Base-by-base conservation (phyloP, 2,888 invertebrate species). In the Drosophila picticornis region DNA sequence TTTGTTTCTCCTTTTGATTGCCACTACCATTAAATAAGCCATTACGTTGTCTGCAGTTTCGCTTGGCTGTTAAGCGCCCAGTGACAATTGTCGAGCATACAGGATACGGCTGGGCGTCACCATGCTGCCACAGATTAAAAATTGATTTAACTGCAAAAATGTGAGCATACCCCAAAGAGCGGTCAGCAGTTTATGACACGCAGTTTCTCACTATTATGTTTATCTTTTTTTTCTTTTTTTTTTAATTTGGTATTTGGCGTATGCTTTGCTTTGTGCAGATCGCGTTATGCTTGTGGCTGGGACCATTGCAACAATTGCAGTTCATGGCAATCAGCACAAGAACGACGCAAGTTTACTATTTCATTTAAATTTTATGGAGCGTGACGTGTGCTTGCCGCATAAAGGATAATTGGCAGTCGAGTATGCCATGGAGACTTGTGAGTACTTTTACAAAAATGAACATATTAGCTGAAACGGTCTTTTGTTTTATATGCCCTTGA, bases 301-400 rank as follows among this genome's bases (percentile, higher is more conserved):
- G 55, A 65, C 60, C 64, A 72, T 40, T 73, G 81, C 77, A 74
- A 60, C 84, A 85, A 82, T 77, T 90, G 90, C 90, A 85, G 88
- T 85, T 85, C 86, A 88, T 76, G 88, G 90, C 88, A 90, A 85
- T 85, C 88, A 84, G 77, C 62, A 72, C 66, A 72, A 73, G 77
- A 88, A 90, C 77, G 85, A 88, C 75, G 40, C 64, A 73, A 85
- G 73, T 90, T 83, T 85, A 90, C 77, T 90, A 77, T 85, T 88
- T 85, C 83, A 90, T 85, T 90, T 88, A 83, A 83, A 72, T 80
- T 90, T 90, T 88, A 85, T 90, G 75, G 75, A 71, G 83, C 88
- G 83, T 90, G 77, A 83, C 83, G 69, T 69, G 75, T 77, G 90
- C 69, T 63, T 55, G 67, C 65, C 58, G 46, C 74, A 80, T 74